These are phyloP conservation scores for Chelonia mydas DNA, from an alignment of 2,797 vertebrate species.

Conservation along the genomic window DNA sequence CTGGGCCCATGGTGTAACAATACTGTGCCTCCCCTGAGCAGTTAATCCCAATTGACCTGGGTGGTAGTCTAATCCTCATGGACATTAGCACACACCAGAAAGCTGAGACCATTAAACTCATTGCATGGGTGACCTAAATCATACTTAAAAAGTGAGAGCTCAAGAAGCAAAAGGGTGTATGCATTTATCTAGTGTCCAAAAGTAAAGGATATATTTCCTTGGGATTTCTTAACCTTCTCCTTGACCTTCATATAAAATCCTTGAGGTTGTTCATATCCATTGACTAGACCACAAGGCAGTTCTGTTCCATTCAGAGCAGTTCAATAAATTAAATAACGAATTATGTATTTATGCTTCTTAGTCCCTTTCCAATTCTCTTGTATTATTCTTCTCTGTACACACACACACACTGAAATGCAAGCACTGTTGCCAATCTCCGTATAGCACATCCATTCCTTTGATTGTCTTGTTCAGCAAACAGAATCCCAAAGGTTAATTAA, in stretches of 20 bases:
- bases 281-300: background rate
- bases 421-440: background rate
- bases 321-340: background rate
- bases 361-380: background rate
- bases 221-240: fast-evolving
- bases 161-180: background rate
- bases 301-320: background rate
- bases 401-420: background rate
- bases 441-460: background rate
- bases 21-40: background rate
- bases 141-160: background rate
- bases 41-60: background rate
- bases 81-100: background rate
- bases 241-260: background rate
- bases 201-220: background rate
- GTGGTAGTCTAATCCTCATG: background rate
- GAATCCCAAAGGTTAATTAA: background rate
- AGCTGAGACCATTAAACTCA: background rate
- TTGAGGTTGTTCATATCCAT: background rate
- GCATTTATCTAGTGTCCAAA: background rate
- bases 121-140: background rate
- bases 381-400: background rate
- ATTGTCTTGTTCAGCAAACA: background rate
- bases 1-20: background rate
- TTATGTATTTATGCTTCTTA: background rate